These are phyloP conservation scores for Neotoxoptera formosana DNA, from an alignment of 1,140 invertebrate genomes.

Conservation along the genomic window DNA sequence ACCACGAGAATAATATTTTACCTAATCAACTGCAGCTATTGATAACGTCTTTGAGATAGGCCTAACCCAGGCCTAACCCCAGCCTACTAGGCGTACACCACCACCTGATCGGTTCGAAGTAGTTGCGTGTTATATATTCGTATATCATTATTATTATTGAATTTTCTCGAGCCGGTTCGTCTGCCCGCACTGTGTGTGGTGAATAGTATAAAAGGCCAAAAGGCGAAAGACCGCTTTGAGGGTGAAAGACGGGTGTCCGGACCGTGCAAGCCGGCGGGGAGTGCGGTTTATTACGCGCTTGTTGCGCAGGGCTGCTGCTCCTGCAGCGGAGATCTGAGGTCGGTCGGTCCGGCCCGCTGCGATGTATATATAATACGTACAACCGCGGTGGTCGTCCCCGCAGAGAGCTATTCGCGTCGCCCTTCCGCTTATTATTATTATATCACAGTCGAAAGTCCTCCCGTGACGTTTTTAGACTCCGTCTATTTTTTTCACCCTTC, in stretches of 20 bases:
- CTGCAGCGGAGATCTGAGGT: not conserved
- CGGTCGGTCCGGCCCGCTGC: not conserved
- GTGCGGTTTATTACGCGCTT: not conserved
- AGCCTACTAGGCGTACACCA: not conserved
- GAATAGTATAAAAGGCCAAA: not conserved
- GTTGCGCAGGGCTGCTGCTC: not conserved
- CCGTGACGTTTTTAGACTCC: not conserved
- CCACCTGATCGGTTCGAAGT: not conserved
- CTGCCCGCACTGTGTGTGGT: not conserved
- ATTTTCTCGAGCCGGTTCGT: not conserved
- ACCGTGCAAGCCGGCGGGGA: not conserved
- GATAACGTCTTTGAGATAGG: not conserved
- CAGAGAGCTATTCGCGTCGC: not conserved
- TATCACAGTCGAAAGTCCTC: not conserved
- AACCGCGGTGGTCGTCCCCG: constrained; percentile 37
- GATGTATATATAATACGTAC: not conserved
- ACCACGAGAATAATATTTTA: not conserved
- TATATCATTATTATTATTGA: not conserved
- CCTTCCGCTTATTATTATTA: not conserved
- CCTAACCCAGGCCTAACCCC: too few species aligned
- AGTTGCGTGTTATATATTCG: not conserved
- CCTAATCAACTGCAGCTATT: not conserved
- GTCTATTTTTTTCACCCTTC: not conserved
- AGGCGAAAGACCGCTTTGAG: not conserved
- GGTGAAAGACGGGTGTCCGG: not conserved